These are phyloP conservation scores for Sebastes goodei DNA, from an alignment of 2,797 vertebrate species.

Conservation along the genomic window DNA sequence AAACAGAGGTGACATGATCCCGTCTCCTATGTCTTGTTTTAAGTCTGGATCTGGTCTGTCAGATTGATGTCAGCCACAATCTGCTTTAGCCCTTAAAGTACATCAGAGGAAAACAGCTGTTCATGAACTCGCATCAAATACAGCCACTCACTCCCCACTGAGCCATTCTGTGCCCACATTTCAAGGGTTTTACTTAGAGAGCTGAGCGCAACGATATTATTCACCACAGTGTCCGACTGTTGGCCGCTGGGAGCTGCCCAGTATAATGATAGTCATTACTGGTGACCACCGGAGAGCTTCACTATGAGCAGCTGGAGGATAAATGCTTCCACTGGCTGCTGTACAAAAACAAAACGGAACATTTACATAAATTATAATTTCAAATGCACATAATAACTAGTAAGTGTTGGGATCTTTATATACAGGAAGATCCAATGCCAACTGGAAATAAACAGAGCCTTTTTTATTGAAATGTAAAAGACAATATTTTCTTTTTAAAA, in stretches of 20 bases:
- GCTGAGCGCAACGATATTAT: background rate
- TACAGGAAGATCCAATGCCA: background rate
- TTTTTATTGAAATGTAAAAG: background rate
- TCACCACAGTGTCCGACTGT: background rate
- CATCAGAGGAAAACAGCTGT: slow-evolving; percentile 33
- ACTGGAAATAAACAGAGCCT: background rate
- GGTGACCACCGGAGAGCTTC: slow-evolving; percentile 23
- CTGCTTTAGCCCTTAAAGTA: slow-evolving; percentile 38
- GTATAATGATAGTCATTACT: slow-evolving; percentile 49
- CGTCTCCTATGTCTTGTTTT: slow-evolving; percentile 16
- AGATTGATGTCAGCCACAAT: slow-evolving; percentile 48
- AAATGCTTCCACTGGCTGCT: slow-evolving; percentile 19
- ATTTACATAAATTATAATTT: slow-evolving; percentile 19
- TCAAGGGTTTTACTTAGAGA: slow-evolving; percentile 3
- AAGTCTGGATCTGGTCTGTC: slow-evolving; percentile 48
- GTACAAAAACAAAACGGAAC: background rate
- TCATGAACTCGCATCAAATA: slow-evolving; percentile 26
- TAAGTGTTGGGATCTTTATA: background rate
- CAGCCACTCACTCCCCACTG: background rate
- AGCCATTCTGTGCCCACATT: slow-evolving; percentile 7
- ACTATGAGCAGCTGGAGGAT: slow-evolving; percentile 29
- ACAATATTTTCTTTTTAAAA: background rate
- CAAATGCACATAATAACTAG: background rate
- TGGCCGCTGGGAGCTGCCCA: slow-evolving; percentile 37
- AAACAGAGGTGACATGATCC: slow-evolving; percentile 9